Evolutionary conservation across 2,113 vertebrate genomes (phyloP), one percentile per base, ranked within the genome.

Genomic region (Coryphaenoides rupestris): DNA sequence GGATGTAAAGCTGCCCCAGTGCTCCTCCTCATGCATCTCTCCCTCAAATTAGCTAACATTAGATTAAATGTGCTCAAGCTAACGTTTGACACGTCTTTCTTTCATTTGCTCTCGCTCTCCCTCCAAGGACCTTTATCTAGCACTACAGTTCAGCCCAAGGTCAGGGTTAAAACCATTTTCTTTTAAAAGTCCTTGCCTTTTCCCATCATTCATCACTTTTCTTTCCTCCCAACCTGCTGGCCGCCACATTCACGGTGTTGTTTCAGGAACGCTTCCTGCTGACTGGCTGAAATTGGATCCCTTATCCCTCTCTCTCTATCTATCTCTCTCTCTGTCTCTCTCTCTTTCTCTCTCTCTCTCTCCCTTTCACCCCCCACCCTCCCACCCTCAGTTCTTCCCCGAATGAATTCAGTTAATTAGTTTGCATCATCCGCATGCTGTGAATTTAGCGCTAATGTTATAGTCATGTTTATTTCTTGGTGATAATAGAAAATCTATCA

Each of bases 281-380:
- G 86, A 90, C 50, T 79, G 33, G 49, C 74, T 81, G 80, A 86
- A 89, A 89, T 62, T 46, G 40, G 72, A 88, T 73, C 77, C 59
- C 65, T 73, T 70, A 62, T 56, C 64, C 72, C 79, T 66, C 54
- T 69, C 67, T 61, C 58, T 72, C 58, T 21, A 40, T 17, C 66
- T 19, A 53, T 58, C 21, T 10, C 17, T 16, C 33, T 40, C 33
- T 40, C 4, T 40, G 7, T 40, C 33, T 40, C 4, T 40, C 33
- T 40, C 33, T 40, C 33, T 5, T 12, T 40, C 33, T 40, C 33
- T 40, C 33, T 40, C 33, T 40, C 33, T 40, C 33, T 40, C 33
- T 40, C 33, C 13, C 33, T 10, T 12, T 40, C 33, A 1, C 33
- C 13, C 33, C 13, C 3, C 28, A 28, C 28, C n/a, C n/a, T n/a